phyloP scores from a whole-genome alignment of 2,113 vertebrate genomes.

The Perca fluviatilis region DNA sequence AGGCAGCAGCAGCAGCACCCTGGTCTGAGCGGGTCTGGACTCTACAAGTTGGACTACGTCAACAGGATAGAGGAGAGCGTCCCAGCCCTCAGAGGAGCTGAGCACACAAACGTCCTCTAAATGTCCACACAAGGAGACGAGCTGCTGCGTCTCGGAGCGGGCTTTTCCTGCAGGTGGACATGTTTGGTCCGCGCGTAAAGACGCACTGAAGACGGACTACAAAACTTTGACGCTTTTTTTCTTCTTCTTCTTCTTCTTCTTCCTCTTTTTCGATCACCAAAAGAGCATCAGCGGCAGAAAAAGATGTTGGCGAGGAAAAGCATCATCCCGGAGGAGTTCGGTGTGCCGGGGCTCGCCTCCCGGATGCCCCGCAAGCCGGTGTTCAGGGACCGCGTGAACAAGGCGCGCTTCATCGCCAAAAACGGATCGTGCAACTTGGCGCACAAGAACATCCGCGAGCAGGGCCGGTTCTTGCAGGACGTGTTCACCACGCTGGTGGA shows the following conservation, averaged over 20 bases:
- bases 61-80: slow-evolving; percentile 52
- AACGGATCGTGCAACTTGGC: slow-evolving; percentile 98
- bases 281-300: no score
- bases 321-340: slow-evolving; percentile 98
- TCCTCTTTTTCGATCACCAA: background rate
- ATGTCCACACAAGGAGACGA: background rate
- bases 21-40: slow-evolving; percentile 49
- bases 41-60: slow-evolving; percentile 64
- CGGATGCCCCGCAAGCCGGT: slow-evolving; percentile 94
- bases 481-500: slow-evolving; percentile 99
- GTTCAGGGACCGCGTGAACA: slow-evolving; percentile 91
- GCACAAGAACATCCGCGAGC: slow-evolving; percentile 99
- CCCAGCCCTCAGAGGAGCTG: slow-evolving; percentile 58
- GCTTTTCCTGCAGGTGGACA: slow-evolving; percentile 17
- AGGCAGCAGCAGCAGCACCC: slow-evolving; percentile 45
- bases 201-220: slow-evolving; percentile 33
- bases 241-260: accelerated
- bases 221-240: background rate
- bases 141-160: background rate
- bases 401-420: slow-evolving; percentile 98
- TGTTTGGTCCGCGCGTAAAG: slow-evolving; percentile 51
- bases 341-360: slow-evolving; percentile 91
- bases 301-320: slow-evolving; percentile 96
- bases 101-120: slow-evolving; percentile 36
- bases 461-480: slow-evolving; percentile 97